Percentiles rank a stretch among this genome's conserved stretches.
These are phyloP conservation scores for Mythimna ferrago DNA, from an alignment of 2,888 invertebrate species.

Conservation along the genomic window DNA sequence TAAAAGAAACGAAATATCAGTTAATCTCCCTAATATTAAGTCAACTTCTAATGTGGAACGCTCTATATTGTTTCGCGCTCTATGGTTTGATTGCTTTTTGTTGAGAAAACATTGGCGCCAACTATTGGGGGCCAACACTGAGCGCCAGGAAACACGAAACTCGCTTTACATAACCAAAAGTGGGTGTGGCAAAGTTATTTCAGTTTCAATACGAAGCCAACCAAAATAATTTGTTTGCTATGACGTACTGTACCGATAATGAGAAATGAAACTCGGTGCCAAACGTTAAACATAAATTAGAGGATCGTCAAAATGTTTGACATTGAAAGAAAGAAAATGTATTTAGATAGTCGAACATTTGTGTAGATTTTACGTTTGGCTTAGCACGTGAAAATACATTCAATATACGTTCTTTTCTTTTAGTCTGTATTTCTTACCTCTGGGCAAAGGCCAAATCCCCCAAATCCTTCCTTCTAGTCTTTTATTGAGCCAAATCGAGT, in stretches of 20 bases:
- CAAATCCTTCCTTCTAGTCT: too few species aligned
- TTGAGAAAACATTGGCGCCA: conserved; percentile 11
- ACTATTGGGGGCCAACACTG: background rate
- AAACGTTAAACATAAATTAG: conserved; percentile 56
- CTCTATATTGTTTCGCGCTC: background rate
- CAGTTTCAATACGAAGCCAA: conserved; percentile 41
- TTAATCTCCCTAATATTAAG: too few species aligned
- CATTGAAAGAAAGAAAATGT: conserved; percentile 42
- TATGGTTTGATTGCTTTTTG: background rate
- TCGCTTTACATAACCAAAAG: conserved; percentile 49
- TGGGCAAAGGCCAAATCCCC: too few species aligned
- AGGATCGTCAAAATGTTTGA: conserved; percentile 47
- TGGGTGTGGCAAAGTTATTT: conserved; percentile 65
- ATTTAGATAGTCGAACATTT: conserved; percentile 6
- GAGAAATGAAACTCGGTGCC: conserved; percentile 63
- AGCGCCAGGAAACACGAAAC: conserved; percentile 44
- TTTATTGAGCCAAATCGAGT: too few species aligned
- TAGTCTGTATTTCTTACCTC: too few species aligned
- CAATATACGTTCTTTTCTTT: too few species aligned
- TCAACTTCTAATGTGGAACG: too few species aligned
- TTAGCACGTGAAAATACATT: background rate
- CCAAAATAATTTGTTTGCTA: conserved; percentile 41
- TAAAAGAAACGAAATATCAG: too few species aligned
- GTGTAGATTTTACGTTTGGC: background rate
- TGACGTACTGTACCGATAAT: conserved; percentile 60